Percentiles rank a stretch among this genome's conserved stretches.
Evolutionary conservation across 2,113 vertebrate genomes (phyloP).

Genomic region (Clinocottus analis): DNA sequence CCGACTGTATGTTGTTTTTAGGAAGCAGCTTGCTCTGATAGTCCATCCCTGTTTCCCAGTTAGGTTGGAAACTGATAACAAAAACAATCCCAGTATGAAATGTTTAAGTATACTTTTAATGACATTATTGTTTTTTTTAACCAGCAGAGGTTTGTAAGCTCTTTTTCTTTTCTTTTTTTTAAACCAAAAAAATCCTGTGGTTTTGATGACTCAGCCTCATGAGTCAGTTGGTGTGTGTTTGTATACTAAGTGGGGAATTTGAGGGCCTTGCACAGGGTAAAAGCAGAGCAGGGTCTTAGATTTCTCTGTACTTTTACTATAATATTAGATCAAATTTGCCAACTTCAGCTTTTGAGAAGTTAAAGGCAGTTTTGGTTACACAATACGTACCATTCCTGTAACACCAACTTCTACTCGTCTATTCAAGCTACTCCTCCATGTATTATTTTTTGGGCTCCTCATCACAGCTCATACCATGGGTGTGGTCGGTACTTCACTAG

Average conservation of each 20-base stretch:
- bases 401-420: background rate
- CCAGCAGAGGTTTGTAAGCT: conserved; percentile 9
- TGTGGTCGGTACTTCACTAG: conserved; percentile 24
- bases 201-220: conserved; percentile 63
- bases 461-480: conserved; percentile 12
- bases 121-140: background rate
- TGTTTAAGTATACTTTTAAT: background rate
- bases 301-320: background rate
- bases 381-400: background rate
- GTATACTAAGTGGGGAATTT: conserved; percentile 9
- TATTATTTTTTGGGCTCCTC: background rate
- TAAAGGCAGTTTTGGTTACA: background rate
- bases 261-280: background rate
- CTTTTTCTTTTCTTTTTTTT: background rate
- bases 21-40: background rate
- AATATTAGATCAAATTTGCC: background rate
- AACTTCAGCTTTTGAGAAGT: background rate
- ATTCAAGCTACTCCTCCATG: background rate
- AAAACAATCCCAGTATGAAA: background rate
- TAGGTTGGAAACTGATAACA: background rate
- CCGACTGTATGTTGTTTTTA: background rate
- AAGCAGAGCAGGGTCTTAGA: background rate
- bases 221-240: conserved; percentile 35
- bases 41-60: background rate
- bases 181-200: conserved; percentile 40